Base-by-base conservation (phyloP, 2,888 invertebrate genomes). In the Allygus modestus region DNA sequence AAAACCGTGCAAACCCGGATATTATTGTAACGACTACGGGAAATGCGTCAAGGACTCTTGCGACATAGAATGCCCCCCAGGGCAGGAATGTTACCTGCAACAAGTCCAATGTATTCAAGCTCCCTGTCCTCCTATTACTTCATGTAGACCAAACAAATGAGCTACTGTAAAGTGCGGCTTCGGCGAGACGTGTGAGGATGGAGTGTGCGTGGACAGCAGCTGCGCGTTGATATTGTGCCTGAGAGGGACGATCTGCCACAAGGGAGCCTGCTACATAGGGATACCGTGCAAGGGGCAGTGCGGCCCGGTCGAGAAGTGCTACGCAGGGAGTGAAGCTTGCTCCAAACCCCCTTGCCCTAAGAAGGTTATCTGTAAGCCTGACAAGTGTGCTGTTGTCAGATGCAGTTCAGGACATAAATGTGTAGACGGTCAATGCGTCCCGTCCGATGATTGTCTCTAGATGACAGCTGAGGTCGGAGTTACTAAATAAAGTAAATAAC, bases 301-400 rank as follows among this genome's bases (percentile, higher is more conserved):
- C 17, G 33, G 33, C 20, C 69, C 69, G n/a, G 69, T 15, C 5
- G 31, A 69, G 33, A 28, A 33, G 33, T 69, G 69, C 33, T 69
- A 69, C 33, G 31, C 4, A 33, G 69, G 33, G 12, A 33, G 33
- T 31, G 33, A 17, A 17, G 17, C 9, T 1, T 69, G 69, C 33
- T 0, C n/a, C 4, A 15, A 33, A 28, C 69, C 69, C 5, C 69
- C 28, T 69, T 69, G 69, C n/a, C 69, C 33, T 1, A 11, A 4
- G 2, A 69, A 33, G 69, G 11, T 5, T 2, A 15, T 69, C 69
- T 69, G 69, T 17, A 31, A 7, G n/a, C 5, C 17, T 15, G 69
- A 69, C 69, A 69, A 31, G n/a, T 69, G 69, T 17, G 31, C 69
- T 33, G n/a, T 31, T 7, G n/a, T 69, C 17, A 28, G 31, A 33